Base-by-base conservation (phyloP, 2,888 invertebrate genomes). In the Melanostoma scalare region DNA sequence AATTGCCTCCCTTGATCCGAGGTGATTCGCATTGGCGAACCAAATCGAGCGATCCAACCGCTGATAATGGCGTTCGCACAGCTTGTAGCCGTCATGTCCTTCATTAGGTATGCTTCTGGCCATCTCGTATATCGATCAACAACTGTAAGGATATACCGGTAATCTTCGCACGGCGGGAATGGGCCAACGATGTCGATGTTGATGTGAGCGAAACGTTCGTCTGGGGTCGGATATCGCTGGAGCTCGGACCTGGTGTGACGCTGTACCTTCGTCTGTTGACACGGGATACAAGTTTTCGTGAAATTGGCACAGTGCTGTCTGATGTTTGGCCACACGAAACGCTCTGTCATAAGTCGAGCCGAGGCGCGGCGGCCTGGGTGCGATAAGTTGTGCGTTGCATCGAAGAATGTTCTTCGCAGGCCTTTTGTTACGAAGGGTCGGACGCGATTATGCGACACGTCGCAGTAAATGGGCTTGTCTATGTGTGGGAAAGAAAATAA, bases 321-420 rank as follows among this genome's bases (percentile, higher is more conserved):
- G 4, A 67, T 52, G 6, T 67, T 67, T 2, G 68, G 68, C 68
- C 68, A 68, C 8, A 68, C 55, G 55, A 68, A 68, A 8, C 68
- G 68, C 4, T 68, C 68, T 6, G 68, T 3, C 68, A 46, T 68
- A 8, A 68, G 46, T n/a, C 68, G 46, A 2, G 9, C 55, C 8
- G 55, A 68, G 3, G 46, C 55, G 4, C 46, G 68, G 6, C 52
- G 67, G n/a, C 40, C 53, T 40, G 52, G 53, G 8, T 67, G 52
- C 6, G 67, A 67, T 1, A 67, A 48, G 10, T 42, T 10, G 53
- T 67, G 67, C n/a, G 67, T 67, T 9, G 53, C 40, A 3, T 52
- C 67, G 10, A 67, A 53, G 53, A 67, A 67, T 40, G 53, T 6
- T 9, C 42, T 67, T n/a, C 52, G 67, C 6, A 67, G 67, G 3